Evolutionary conservation across 2,113 vertebrate genomes (phyloP), one percentile per base, ranked within the genome.

Genomic region (Channa maculata): DNA sequence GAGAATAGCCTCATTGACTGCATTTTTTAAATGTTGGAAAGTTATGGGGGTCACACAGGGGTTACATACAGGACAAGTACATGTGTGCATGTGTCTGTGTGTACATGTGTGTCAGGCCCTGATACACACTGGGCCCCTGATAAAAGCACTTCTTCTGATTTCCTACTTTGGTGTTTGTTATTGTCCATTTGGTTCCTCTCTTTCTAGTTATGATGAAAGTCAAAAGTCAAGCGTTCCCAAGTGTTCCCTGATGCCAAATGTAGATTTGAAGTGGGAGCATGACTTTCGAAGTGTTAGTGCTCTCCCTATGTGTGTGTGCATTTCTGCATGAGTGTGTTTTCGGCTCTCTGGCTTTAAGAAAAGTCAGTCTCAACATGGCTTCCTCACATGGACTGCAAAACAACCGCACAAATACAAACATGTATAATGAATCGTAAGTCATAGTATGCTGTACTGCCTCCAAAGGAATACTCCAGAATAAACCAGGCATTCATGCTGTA

Each of bases 11-110:
- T 93, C 88, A 93, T 94, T 94, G 92, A 94, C 93, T 93, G 87
- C 90, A 77, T 87, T 24, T 94, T 94, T 94, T 92, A 94, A 94
- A 95, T 91, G 94, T 93, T 94, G 94, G 88, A 93, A 94, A 86
- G 71, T 88, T 85, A 71, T 80, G 88, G 91, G 93, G 96, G 95
- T 96, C 94, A 95, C 90, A 92, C 88, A 86, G 90, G 94, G 95
- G 96, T 96, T 94, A 94, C 90, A 87, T 92, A 92, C 94, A 96
- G 94, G 94, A 96, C 95, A 94, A 92, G 65, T 39, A 1, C 65
- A 41, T 55, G 43, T 58, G 37, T 43, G 53, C 65, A 39, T 65
- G 52, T 66, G 58, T 24, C 54, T 82, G 68, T 61, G 71, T 51
- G 70, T 74, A 33, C 8, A 12, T 41, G 48, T 39, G 62, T 82